Conservation (phyloP, 2,113 vertebrate species). For the Hyla sarda region DNA sequence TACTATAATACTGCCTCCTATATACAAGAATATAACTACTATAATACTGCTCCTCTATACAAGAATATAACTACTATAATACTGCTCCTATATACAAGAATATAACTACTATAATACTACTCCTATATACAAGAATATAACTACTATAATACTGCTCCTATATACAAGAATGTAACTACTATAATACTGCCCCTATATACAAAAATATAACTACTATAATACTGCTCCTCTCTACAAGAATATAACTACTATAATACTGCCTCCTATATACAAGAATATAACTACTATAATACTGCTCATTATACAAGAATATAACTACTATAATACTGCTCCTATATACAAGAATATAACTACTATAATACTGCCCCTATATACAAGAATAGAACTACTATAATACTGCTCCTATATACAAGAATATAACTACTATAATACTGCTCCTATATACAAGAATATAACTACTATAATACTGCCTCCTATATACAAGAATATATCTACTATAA, state of each 20-base stretch:
- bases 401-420: background rate
- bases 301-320: conserved; percentile 3
- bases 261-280: conserved; percentile 4
- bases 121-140: background rate
- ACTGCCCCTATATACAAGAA: no score
- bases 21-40: conserved; percentile 14
- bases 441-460: conserved; percentile 17
- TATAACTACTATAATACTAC: no score
- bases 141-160: conserved; percentile 4
- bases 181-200: background rate
- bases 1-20: conserved; percentile 4
- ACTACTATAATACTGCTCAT: conserved; percentile 6
- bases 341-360: background rate
- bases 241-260: background rate
- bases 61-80: conserved; percentile 7
- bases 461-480: background rate
- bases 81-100: conserved; percentile 1
- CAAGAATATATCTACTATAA: background rate
- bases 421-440: conserved; percentile 8
- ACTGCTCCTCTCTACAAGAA: background rate
- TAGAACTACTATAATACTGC: background rate
- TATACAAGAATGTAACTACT: background rate
- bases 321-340: conserved; percentile 2
- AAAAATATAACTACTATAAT: conserved; percentile 13
- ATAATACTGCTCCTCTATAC: background rate